These are phyloP conservation scores for Amiota minor DNA, from an alignment of 2,888 invertebrate genomes.

Conservation along the genomic window DNA sequence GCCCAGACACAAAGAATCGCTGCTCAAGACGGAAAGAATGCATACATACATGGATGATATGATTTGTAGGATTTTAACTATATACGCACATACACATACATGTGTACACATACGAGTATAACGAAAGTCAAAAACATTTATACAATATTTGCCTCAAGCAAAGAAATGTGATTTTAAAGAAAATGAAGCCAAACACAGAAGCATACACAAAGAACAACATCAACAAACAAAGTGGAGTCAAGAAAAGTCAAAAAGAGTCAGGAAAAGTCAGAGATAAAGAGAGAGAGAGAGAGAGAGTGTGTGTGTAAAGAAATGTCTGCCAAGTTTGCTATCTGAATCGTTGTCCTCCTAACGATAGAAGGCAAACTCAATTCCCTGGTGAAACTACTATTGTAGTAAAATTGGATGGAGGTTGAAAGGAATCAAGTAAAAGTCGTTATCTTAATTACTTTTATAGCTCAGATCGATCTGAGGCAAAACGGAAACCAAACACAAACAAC, in stretches of 20 bases:
- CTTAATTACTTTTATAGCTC: conserved; percentile 68
- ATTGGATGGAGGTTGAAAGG: conserved; percentile 9
- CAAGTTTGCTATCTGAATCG: neutral
- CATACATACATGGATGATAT: too few relatives aligned
- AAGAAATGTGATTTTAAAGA: conserved; percentile 65
- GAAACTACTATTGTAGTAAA: neutral
- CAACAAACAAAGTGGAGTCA: too few relatives aligned
- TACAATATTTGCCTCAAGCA: conserved; percentile 41
- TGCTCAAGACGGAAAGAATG: too few relatives aligned
- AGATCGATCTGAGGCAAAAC: conserved; percentile 56
- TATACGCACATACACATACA: too few relatives aligned
- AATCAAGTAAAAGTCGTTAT: conserved; percentile 63
- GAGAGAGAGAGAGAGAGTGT: neutral
- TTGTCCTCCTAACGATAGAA: neutral
- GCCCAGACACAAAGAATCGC: too few relatives aligned
- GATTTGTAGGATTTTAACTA: too few relatives aligned
- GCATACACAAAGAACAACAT: conserved; percentile 37
- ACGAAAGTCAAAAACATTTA: too few relatives aligned
- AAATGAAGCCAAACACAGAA: conserved; percentile 60
- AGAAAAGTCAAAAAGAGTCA: too few relatives aligned
- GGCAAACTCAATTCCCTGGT: conserved; percentile 21
- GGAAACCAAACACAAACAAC: conserved; percentile 28
- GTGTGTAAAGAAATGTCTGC: neutral
- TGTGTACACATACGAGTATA: too few relatives aligned
- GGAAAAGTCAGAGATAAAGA: too few relatives aligned